A percentile compares a stretch with the other conserved stretches of the same genome.
Evolutionary conservation across 2,113 vertebrate species (phyloP).

Genomic region (Mesoclemmys tuberculata): DNA sequence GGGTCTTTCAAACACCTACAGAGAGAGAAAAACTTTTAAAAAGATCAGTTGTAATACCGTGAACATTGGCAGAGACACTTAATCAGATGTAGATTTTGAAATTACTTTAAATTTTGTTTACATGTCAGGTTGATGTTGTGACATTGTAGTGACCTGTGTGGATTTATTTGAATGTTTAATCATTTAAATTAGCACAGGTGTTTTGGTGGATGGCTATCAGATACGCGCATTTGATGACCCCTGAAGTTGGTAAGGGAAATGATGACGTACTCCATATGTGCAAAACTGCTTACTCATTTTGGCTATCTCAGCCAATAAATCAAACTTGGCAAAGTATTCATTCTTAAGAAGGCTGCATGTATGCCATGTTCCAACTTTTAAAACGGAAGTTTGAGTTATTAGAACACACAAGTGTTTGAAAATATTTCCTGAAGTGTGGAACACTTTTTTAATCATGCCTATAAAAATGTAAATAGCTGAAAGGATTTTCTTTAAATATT

Average conservation of each 20-base stretch:
- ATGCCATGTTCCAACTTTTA: background rate
- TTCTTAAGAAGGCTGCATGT: background rate
- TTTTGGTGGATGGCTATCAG: background rate
- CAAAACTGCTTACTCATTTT: fast-evolving
- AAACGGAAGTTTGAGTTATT: background rate
- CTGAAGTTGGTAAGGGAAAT: background rate
- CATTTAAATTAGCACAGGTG: background rate
- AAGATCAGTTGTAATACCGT: background rate
- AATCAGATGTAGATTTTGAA: background rate
- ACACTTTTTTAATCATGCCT: background rate
- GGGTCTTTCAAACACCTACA: background rate
- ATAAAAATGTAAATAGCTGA: background rate
- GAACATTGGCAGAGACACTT: background rate
- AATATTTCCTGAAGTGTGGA: background rate
- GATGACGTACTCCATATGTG: background rate
- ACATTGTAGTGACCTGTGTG: background rate
- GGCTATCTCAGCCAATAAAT: background rate
- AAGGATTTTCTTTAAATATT: background rate
- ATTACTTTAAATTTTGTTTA: background rate
- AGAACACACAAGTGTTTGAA: background rate
- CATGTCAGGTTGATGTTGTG: background rate
- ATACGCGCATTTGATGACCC: fast-evolving
- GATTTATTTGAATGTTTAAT: background rate
- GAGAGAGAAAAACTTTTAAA: background rate
- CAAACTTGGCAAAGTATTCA: background rate